Evolutionary conservation across 2,888 invertebrate genomes (phyloP).

Genomic region (Pristionchus japonicus): DNA sequence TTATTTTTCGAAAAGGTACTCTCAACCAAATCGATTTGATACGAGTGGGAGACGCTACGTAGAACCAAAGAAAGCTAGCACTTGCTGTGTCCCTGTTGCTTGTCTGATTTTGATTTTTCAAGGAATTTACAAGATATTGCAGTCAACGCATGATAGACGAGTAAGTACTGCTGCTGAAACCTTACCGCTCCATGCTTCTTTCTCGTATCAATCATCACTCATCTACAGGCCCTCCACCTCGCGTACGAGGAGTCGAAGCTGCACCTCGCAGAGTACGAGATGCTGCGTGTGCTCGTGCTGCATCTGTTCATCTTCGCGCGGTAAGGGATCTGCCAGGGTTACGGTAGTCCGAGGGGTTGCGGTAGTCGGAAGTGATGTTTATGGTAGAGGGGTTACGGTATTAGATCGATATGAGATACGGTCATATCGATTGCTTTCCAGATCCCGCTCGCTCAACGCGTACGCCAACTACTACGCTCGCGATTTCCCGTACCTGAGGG

Average conservation of each 20-base stretch:
- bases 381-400: too few species aligned
- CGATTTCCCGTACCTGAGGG: slow-evolving; percentile 31
- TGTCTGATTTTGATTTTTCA: too few species aligned
- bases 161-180: too few species aligned
- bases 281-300: slow-evolving; percentile 1
- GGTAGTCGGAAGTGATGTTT: not conserved
- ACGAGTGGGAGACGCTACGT: too few species aligned
- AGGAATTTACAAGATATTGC: too few species aligned
- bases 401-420: too few species aligned
- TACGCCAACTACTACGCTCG: slow-evolving; percentile 45
- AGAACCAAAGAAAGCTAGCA: too few species aligned
- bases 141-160: not conserved
- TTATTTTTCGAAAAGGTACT: too few species aligned
- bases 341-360: not conserved
- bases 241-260: slow-evolving; percentile 38
- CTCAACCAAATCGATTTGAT: too few species aligned
- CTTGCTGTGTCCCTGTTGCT: too few species aligned
- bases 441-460: slow-evolving; percentile 5
- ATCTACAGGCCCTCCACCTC: slow-evolving; percentile 12
- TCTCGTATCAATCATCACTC: not conserved
- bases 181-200: not conserved
- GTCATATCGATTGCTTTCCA: not conserved
- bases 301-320: slow-evolving; percentile 32
- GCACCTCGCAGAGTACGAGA: not conserved
- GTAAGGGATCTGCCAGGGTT: not conserved